phyloP scores from a whole-genome alignment of 2,113 vertebrate genomes.

The Pollachius pollachius region DNA sequence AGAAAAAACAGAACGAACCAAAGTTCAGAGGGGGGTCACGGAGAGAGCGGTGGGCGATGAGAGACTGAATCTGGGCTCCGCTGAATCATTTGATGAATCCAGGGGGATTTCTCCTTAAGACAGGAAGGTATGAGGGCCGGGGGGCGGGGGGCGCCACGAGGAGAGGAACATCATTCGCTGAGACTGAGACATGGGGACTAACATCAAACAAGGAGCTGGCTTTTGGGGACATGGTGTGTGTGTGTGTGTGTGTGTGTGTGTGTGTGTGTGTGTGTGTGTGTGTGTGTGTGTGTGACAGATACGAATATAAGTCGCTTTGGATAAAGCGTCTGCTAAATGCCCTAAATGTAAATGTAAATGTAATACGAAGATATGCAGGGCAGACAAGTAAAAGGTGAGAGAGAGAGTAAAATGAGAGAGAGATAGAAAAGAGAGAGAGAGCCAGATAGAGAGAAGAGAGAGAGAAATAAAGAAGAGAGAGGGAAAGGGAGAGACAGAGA shows the following conservation, averaged over 20 bases:
- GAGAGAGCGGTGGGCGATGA: constrained; percentile 43
- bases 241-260: background rate
- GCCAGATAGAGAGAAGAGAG: constrained; percentile 12
- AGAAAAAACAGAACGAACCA: constrained; percentile 4
- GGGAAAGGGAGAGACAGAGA: background rate
- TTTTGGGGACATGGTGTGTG: constrained; percentile 29
- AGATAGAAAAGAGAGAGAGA: constrained; percentile 21
- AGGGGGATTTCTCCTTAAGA: constrained; percentile 25
- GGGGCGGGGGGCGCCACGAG: background rate
- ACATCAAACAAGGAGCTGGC: constrained; percentile 39
- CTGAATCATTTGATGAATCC: constrained; percentile 37
- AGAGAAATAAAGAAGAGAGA: constrained; percentile 16
- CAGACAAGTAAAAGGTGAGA: background rate
- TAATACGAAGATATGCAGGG: no score
- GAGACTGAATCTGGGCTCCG: constrained; percentile 35
- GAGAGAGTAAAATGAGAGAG: background rate
- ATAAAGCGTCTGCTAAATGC: no score
- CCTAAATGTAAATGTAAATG: no score
- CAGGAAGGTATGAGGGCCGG: constrained; percentile 7
- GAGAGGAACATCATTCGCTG: background rate
- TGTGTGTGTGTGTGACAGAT: no score
- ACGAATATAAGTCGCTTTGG: no score
- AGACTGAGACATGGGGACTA: constrained; percentile 5
- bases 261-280: no score
- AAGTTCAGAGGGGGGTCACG: constrained; percentile 50